Conservation (phyloP, 2,888 invertebrate genomes). For the Tachina grossa region DNA sequence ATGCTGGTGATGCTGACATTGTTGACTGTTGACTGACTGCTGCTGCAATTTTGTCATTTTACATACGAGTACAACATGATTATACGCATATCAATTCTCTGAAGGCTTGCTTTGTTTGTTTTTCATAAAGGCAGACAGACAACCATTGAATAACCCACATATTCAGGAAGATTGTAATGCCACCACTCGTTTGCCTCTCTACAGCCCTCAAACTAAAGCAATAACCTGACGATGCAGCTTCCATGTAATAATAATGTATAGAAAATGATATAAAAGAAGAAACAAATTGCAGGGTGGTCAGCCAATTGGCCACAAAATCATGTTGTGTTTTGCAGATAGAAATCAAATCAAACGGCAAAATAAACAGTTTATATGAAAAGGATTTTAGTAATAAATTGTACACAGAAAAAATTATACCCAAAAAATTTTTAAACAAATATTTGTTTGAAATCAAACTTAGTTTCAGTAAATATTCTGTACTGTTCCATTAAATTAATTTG, state of each 20-base stretch:
- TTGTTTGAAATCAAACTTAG: too few species aligned
- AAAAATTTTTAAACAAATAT: too few species aligned
- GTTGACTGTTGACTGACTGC: neutral
- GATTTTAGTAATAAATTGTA: neutral
- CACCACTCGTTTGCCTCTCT: neutral
- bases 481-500: too few species aligned
- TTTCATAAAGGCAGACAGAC: neutral
- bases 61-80: neutral
- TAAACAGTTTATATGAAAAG: neutral
- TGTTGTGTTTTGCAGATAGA: constrained; percentile 12
- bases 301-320: constrained; percentile 34
- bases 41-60: constrained; percentile 6
- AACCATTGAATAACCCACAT: constrained; percentile 27
- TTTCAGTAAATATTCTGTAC: too few species aligned
- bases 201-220: constrained; percentile 33
- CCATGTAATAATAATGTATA: constrained; percentile 4
- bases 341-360: neutral
- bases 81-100: neutral
- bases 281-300: neutral
- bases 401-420: too few species aligned
- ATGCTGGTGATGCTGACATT: neutral
- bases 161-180: neutral
- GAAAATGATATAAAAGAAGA: constrained; percentile 4
- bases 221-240: constrained; percentile 50
- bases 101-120: neutral